Percentiles rank a stretch among this genome's conserved stretches.
These are phyloP conservation scores for Saccostrea glomerata DNA, from an alignment of 1,140 invertebrate genomes.

Conservation along the genomic window DNA sequence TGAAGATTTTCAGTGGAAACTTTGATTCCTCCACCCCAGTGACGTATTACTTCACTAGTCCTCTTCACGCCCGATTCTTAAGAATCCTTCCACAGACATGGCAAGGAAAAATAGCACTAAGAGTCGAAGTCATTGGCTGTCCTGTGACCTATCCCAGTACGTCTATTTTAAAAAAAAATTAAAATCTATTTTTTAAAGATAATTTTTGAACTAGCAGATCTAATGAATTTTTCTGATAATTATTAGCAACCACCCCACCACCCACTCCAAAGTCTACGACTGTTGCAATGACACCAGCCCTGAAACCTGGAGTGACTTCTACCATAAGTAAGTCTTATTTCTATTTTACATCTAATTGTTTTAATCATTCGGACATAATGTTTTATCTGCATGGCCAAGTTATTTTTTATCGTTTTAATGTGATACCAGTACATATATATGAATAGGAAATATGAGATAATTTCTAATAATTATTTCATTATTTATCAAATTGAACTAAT, in stretches of 20 bases:
- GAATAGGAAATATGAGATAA: too few relatives aligned
- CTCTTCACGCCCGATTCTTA: constrained; percentile 86
- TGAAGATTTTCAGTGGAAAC: constrained; percentile 85
- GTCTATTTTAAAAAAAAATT: neutral
- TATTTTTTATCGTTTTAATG: too few relatives aligned
- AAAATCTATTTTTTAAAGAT: too few relatives aligned
- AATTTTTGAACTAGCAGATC: neutral
- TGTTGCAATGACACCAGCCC: neutral
- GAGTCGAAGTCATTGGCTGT: constrained; percentile 89
- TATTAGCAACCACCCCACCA: neutral
- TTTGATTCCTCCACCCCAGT: constrained; percentile 82
- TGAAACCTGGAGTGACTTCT: constrained; percentile 30
- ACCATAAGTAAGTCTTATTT: neutral
- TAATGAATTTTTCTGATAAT: neutral
- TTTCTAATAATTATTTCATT: too few relatives aligned
- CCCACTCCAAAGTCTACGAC: constrained; percentile 6
- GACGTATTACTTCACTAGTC: constrained; percentile 83
- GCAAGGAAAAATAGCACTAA: constrained; percentile 86
- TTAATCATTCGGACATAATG: too few relatives aligned
- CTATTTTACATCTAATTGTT: too few relatives aligned
- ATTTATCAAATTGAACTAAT: too few relatives aligned
- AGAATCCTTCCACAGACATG: constrained; percentile 87
- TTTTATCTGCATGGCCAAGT: too few relatives aligned
- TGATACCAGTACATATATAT: too few relatives aligned
- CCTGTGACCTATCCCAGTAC: constrained; percentile 65